These are phyloP conservation scores for Galleria mellonella DNA, from an alignment of 1,140 invertebrate genomes.

Conservation along the genomic window DNA sequence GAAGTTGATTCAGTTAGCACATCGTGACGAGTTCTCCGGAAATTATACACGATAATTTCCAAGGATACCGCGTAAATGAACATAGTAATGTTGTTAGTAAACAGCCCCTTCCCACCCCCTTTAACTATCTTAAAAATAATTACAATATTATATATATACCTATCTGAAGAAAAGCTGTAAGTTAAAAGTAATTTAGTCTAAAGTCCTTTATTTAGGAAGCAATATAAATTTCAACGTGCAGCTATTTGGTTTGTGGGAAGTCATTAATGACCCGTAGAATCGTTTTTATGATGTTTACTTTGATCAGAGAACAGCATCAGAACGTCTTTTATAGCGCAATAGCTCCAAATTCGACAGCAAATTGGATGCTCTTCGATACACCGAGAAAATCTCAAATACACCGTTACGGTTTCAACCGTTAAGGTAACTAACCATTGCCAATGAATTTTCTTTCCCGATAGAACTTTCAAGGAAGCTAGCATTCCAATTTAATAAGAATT, in stretches of 20 bases:
- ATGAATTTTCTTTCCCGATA: not conserved
- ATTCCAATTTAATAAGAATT: too few species aligned
- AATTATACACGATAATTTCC: too few species aligned
- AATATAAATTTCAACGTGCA: conserved; percentile 42
- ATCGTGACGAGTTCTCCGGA: too few species aligned
- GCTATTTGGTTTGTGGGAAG: conserved; percentile 52
- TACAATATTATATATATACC: too few species aligned
- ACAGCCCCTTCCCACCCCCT: too few species aligned
- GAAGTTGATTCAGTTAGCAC: too few species aligned
- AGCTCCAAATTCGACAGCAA: conserved; percentile 45
- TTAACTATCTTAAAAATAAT: too few species aligned
- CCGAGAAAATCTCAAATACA: not conserved
- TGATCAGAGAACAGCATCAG: conserved; percentile 52
- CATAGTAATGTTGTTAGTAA: too few species aligned
- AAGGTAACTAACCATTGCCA: too few species aligned
- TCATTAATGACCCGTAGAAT: conserved; percentile 59
- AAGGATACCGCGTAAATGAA: too few species aligned
- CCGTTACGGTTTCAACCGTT: too few species aligned
- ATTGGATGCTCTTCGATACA: conserved; percentile 59
- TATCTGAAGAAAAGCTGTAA: too few species aligned
- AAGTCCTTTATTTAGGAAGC: conserved; percentile 30
- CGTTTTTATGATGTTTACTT: conserved; percentile 64
- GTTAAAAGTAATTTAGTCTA: not conserved
- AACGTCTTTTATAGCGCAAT: conserved; percentile 48
- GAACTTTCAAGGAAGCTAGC: not conserved